These are phyloP conservation scores for Petrocephalus zakoni DNA, from an alignment of 2,113 vertebrate species.

Conservation along the genomic window DNA sequence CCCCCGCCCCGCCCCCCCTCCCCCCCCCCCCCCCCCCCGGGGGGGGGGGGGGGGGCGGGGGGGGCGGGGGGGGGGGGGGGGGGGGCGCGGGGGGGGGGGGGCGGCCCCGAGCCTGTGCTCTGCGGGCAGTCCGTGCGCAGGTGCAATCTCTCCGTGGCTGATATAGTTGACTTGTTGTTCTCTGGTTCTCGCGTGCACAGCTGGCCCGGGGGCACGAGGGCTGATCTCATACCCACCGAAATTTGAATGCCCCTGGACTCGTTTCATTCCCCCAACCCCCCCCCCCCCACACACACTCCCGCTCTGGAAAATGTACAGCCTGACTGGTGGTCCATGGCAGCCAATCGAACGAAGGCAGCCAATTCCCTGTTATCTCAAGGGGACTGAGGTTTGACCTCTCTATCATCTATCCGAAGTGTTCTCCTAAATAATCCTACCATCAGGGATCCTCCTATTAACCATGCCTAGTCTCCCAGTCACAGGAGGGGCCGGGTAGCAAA, in stretches of 20 bases:
- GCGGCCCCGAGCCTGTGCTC: neutral
- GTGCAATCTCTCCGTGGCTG: neutral
- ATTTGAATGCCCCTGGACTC: neutral
- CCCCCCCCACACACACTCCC: neutral
- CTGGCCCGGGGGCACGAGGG: neutral
- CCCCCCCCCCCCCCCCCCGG: too few species aligned
- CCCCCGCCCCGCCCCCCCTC: too few species aligned
- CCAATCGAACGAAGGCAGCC: neutral
- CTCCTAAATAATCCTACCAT: neutral
- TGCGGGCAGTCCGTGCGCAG: neutral
- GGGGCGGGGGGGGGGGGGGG: too few species aligned
- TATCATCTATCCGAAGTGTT: neutral
- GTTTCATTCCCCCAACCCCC: neutral
- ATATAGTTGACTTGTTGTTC: neutral
- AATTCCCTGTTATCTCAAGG: neutral
- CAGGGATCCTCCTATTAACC: neutral
- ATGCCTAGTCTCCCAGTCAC: neutral
- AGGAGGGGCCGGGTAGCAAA: neutral
- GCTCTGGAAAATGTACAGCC: neutral
- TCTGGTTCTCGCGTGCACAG: neutral
- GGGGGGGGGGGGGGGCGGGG: too few species aligned
- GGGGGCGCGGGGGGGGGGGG: too few species aligned
- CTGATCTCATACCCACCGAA: neutral
- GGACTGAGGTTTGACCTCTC: neutral
- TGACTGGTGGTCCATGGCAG: neutral